phyloP scores from a whole-genome alignment of 2,888 invertebrate genomes.

The Leptogaster cylindrica region DNA sequence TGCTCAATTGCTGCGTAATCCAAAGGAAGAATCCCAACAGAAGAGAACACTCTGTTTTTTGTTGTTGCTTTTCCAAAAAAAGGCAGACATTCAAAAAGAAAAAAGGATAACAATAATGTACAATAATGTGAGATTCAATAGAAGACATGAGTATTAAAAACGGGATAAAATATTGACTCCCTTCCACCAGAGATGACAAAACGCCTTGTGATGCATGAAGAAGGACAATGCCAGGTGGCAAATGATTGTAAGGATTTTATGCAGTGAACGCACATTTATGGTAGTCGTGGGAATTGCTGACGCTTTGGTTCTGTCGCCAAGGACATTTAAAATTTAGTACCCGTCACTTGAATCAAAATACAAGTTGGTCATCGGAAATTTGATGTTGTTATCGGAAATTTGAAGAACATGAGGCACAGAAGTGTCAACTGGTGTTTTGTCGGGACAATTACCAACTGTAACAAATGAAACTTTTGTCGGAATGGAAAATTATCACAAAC shows the following conservation, averaged over 20 bases:
- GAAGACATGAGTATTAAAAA: too few relatives aligned
- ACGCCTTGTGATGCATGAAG: neutral
- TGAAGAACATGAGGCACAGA: too few relatives aligned
- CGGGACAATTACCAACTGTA: neutral
- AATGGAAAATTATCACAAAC: conserved; percentile 37
- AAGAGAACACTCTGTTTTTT: conserved; percentile 10
- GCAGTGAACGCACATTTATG: too few relatives aligned
- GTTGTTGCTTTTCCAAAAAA: conserved; percentile 14
- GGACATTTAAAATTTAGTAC: too few relatives aligned
- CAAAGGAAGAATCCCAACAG: conserved; percentile 23
- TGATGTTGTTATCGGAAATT: too few relatives aligned
- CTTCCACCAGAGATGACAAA: neutral
- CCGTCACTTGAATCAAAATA: too few relatives aligned
- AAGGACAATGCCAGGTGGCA: neutral
- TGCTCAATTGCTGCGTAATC: conserved; percentile 8
- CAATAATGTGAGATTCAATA: conserved; percentile 15
- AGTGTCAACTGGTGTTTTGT: too few relatives aligned
- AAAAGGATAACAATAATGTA: conserved; percentile 17
- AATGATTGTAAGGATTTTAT: too few relatives aligned
- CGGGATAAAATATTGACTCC: conserved; percentile 3
- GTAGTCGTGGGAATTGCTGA: too few relatives aligned
- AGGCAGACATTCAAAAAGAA: neutral
- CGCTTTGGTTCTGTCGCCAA: too few relatives aligned
- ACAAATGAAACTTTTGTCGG: neutral
- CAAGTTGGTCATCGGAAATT: too few relatives aligned